Conservation (phyloP, 2,113 vertebrate genomes). For the Esox niger region DNA sequence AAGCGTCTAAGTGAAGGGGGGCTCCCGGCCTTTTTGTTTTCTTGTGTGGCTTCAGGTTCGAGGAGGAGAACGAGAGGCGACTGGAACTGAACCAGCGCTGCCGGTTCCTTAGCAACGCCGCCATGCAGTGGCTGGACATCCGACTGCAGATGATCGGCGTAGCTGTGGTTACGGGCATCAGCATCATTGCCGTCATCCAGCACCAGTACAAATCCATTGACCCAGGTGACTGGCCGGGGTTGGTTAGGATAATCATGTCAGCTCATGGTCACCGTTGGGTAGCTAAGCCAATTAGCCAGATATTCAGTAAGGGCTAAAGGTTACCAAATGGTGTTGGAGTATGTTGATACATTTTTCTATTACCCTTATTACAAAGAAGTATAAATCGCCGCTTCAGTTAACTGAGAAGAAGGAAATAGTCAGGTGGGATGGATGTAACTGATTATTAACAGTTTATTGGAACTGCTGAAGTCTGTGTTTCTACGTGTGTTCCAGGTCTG, state of each 20-base stretch:
- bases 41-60: conserved; percentile 75
- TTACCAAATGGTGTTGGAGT: no score
- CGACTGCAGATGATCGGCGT: conserved; percentile 95
- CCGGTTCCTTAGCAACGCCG: conserved; percentile 83
- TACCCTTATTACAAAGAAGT: no score
- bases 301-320: no score
- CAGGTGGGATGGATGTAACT: no score
- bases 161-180: conserved; percentile 80
- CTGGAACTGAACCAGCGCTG: conserved; percentile 93
- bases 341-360: no score
- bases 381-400: no score
- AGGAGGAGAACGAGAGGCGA: conserved; percentile 78
- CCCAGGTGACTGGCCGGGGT: conserved; percentile 74
- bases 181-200: conserved; percentile 83
- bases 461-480: background rate
- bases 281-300: no score
- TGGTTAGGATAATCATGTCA: background rate
- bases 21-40: background rate
- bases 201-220: conserved; percentile 79
- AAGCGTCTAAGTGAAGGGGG: no score
- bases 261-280: no score
- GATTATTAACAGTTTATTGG: background rate
- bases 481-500: conserved; percentile 72
- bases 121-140: conserved; percentile 91
- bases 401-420: no score